Base-by-base conservation (phyloP, 2,797 vertebrate species). In the Pipistrellus pygmaeus region DNA sequence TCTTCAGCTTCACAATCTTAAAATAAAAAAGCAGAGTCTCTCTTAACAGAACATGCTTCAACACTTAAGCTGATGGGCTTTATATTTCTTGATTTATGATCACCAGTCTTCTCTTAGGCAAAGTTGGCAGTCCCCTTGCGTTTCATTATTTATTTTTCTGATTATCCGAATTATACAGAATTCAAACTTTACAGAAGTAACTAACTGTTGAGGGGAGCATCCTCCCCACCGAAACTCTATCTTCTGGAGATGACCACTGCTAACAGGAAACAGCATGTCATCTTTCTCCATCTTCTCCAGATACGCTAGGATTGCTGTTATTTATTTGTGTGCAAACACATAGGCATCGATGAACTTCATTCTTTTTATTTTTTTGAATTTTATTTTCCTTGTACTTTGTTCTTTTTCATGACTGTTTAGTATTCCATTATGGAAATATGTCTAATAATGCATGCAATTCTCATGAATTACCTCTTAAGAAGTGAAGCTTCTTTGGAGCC, bases 161-260 rank as follows among this genome's bases (percentile, higher is more conserved):
- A 76, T 72, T 91, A 51, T 17, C 18, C 73, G 93, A 71, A 32
- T 85, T 20, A 76, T 30, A 51, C 6, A 76, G 44, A 95, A 80
- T 64, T 57, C 68, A 64, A 77, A 35, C 32, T 60, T 0, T 38
- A 38, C 8, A 73, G 55, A 90, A 60, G 21, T 86, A 73, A 73
- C 53, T 72, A 68, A 75, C 5, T 81, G 71, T 77, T 8, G 35
- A 62, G 82, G 83, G 51, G 25, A 23, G 68, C 32, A 13, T 69
- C 5, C 3, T 76, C 8, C 4, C 18, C 51, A 38, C 10, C 8
- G 35, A 88, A 88, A 76, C 53, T 66, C 21, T 27, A 32, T 27
- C 80, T 72, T 88, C 30, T 27, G 30, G 46, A 85, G 15, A 81
- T 8, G 41, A 32, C 8, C 0, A 9, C n/a, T 85, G 0, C 25